Evolutionary conservation across 2,888 invertebrate genomes (phyloP), one percentile per base, ranked within the genome.

Genomic region (Drosophila infuscata): DNA sequence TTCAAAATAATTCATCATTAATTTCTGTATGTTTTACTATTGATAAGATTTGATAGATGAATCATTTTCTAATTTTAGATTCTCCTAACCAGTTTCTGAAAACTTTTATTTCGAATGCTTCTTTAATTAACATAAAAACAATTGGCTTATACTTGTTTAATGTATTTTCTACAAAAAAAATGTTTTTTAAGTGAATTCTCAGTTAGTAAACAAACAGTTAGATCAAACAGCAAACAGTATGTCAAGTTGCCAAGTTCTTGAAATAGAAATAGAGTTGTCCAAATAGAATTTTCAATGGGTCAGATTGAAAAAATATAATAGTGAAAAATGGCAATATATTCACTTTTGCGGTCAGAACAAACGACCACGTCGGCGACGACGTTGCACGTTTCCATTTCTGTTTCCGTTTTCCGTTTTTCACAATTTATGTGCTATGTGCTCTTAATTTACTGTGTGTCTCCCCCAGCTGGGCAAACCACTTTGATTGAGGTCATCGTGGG

Each of bases 381-480:
- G 82, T 77, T 68, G 81, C 81, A 81, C 79, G 73, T 82, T 81
- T 85, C 88, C 88, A 76, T 78, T 75, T 86, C 85, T 83, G 81
- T 76, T 74, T 84, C 84, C 88, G 86, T 56, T 73, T 70, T 76
- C 71, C 53, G 60, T 38, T 75, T 56, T 46, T 20, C 29, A 70
- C 49, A 70, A 78, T 84, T 76, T 82, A 82, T 85, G 81, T 68
- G 59, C 65, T 25, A 62, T 67, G 71, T 56, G 60, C 63, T 48
- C 56, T 79, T 65, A 67, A 79, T 69, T 82, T 74, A 70, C 51
- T 58, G 66, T 52, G 56, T 54, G 62, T 68, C 15, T 49, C 51
- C 20, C 49, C 35, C 29, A 51, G 59, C 56, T 38, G 43, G 60
- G 38, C 29, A 15, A 15, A 15, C n/a, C 69, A 71, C 77, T 70